Percentiles rank a stretch among this genome's conserved stretches.
These are phyloP conservation scores for Prionailurus viverrinus DNA, from an alignment of 2,113 vertebrate species.

Conservation along the genomic window DNA sequence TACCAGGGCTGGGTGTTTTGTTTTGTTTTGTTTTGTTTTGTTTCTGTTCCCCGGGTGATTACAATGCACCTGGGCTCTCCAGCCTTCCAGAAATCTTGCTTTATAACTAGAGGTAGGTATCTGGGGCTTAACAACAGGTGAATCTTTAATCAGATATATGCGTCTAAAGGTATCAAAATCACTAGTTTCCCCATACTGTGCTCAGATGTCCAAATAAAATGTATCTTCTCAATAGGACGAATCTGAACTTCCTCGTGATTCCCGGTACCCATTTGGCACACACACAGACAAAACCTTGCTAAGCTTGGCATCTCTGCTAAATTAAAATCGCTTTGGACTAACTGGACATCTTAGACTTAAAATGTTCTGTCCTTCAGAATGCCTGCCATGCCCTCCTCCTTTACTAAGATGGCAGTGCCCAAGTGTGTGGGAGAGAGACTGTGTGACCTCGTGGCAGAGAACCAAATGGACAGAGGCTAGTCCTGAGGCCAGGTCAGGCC, in stretches of 20 bases:
- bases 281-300: background rate
- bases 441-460: background rate
- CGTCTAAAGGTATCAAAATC: background rate
- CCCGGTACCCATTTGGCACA: background rate
- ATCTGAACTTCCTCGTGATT: background rate
- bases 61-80: background rate
- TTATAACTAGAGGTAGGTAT: background rate
- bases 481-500: background rate
- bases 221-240: background rate
- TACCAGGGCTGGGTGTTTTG: background rate
- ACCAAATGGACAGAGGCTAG: background rate
- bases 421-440: background rate
- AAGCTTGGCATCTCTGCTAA: background rate
- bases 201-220: background rate
- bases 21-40: too few relatives aligned
- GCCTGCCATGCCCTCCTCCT: background rate
- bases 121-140: background rate
- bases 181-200: background rate
- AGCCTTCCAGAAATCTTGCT: conserved; percentile 35
- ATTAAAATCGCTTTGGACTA: background rate
- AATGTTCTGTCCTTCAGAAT: background rate
- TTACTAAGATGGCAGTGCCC: background rate
- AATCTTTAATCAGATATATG: background rate
- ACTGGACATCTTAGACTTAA: background rate
- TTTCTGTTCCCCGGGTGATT: background rate